Evolutionary conservation across 2,113 vertebrate genomes (phyloP).

Genomic region (Rhadina sibilatrix): DNA sequence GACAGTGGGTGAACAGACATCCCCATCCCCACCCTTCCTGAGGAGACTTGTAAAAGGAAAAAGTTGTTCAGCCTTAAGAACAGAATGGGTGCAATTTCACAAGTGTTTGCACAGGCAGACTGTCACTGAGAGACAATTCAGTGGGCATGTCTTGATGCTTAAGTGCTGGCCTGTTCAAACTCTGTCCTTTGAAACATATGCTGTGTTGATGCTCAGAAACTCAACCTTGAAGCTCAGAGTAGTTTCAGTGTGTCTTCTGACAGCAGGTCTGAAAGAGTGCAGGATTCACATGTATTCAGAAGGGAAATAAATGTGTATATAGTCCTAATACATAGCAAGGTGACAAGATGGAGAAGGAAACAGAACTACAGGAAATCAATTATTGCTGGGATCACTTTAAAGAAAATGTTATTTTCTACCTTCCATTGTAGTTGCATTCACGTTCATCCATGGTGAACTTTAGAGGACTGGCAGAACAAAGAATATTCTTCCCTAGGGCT

Average conservation of each 20-base stretch:
- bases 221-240: neutral
- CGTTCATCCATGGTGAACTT: neutral
- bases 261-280: neutral
- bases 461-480: neutral
- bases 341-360: neutral
- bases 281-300: neutral
- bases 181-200: neutral
- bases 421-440: neutral
- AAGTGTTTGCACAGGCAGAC: neutral
- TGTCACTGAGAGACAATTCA: neutral
- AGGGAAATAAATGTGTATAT: neutral
- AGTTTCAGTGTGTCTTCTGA: neutral
- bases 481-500: neutral
- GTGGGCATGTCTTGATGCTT: neutral
- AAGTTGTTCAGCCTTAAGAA: neutral
- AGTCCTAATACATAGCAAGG: neutral
- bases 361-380: neutral
- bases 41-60: neutral
- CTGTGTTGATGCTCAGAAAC: neutral
- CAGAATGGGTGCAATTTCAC: neutral
- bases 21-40: neutral
- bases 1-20: neutral
- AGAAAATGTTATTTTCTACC: neutral
- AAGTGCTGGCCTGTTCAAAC: neutral
- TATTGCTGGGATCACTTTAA: neutral